phyloP scores from a whole-genome alignment of 2,797 vertebrate species.

The Hoplostethus mediterraneus region DNA sequence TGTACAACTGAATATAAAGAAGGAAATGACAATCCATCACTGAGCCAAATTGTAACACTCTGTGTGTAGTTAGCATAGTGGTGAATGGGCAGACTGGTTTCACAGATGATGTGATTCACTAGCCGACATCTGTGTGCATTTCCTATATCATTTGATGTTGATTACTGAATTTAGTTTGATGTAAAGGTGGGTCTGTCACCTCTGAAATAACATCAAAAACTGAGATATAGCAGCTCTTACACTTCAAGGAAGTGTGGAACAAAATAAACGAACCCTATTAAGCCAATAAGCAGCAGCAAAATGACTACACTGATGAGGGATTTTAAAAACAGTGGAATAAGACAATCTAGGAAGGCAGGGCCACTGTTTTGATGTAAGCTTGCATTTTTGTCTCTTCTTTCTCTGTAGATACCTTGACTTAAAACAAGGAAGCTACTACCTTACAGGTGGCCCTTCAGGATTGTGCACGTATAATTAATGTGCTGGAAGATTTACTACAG shows the following conservation, averaged over 20 bases:
- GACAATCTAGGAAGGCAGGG: background rate
- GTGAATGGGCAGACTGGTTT: no score
- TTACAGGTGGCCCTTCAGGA: slow-evolving; percentile 38
- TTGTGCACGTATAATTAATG: slow-evolving; percentile 48
- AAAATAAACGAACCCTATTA: no score
- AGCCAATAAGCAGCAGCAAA: no score
- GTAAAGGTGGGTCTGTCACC: no score
- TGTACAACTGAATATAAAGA: slow-evolving; percentile 14
- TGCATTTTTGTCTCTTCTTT: background rate
- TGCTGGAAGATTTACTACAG: slow-evolving; percentile 53
- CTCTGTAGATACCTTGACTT: slow-evolving; percentile 30
- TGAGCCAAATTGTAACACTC: background rate
- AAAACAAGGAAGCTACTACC: slow-evolving; percentile 35
- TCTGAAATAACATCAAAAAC: background rate
- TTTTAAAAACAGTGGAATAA: background rate
- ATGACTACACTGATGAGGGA: no score
- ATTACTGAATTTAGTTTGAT: background rate
- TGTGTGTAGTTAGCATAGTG: background rate
- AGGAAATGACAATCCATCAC: background rate
- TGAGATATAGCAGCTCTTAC: no score
- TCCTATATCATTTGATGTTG: background rate
- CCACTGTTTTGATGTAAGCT: background rate
- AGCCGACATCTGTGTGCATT: no score
- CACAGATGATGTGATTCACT: no score
- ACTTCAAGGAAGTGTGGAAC: no score